Evolutionary conservation across 92 coral and sea anemone genomes (phyloP).

Genomic region (Palythoa heliodiscus): DNA sequence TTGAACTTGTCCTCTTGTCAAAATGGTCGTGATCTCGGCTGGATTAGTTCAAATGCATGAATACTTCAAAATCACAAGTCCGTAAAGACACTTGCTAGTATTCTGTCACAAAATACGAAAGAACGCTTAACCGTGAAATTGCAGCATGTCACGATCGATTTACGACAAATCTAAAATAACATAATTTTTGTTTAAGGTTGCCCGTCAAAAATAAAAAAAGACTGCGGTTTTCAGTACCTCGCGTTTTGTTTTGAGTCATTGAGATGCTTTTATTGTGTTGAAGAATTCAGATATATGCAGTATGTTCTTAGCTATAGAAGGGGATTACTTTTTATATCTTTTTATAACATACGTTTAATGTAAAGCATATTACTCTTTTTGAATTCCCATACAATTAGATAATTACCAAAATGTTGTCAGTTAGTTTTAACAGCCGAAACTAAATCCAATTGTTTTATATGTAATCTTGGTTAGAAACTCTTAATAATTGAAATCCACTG

Average conservation of each 20-base stretch:
- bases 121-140: background rate
- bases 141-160: background rate
- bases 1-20: background rate
- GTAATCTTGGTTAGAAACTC: no score
- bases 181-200: no score
- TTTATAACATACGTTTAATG: background rate
- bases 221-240: no score
- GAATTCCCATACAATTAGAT: constrained; percentile 17
- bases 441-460: no score
- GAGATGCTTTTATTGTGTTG: no score
- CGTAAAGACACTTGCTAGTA: background rate
- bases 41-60: background rate
- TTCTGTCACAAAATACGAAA: background rate
- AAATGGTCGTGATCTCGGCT: background rate
- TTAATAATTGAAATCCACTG: no score
- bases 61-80: background rate
- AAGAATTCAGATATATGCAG: no score
- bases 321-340: background rate
- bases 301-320: background rate
- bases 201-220: no score
- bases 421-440: no score
- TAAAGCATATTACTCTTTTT: background rate
- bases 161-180: background rate
- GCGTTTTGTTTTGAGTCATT: no score
- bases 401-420: background rate